Evolutionary conservation across 1,140 invertebrate genomes (phyloP).

Genomic region (Brachionus plicatilis): DNA sequence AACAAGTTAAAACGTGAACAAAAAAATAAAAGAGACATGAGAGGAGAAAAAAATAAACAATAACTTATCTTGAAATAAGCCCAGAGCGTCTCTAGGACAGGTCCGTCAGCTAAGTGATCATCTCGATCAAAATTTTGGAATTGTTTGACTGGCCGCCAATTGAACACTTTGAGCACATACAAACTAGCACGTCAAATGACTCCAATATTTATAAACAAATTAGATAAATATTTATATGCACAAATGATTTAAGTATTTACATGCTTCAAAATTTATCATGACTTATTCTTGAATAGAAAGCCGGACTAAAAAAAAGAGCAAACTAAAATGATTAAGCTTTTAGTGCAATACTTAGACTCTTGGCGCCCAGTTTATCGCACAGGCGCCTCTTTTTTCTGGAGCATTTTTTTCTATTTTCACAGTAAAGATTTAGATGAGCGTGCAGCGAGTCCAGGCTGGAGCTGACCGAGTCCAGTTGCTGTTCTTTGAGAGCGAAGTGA

Average conservation of each 20-base stretch:
- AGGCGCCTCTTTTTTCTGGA: not conserved
- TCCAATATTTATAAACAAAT: not conserved
- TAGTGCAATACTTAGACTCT: conserved; percentile 14
- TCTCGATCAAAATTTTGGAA: not conserved
- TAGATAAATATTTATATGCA: not conserved
- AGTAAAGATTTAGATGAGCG: not conserved
- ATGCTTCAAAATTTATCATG: not conserved
- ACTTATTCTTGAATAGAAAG: not conserved
- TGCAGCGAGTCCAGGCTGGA: not conserved
- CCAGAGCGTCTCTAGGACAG: not conserved
- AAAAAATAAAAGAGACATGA: not conserved
- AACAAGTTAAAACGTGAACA: not conserved
- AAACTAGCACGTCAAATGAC: not conserved
- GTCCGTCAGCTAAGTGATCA: not conserved
- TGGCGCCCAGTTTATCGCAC: not conserved
- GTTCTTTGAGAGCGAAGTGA: not conserved
- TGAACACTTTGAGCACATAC: not conserved
- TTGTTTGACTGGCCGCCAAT: not conserved
- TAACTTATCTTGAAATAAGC: not conserved
- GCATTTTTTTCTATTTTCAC: not conserved
- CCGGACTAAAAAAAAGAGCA: not conserved
- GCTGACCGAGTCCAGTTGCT: not conserved
- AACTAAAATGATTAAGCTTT: not conserved
- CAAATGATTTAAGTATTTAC: not conserved
- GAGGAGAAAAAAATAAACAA: not conserved